A percentile compares a stretch with the other conserved stretches of the same genome.
These are phyloP conservation scores for Pyralis farinalis DNA, from an alignment of 2,888 invertebrate species.

Conservation along the genomic window DNA sequence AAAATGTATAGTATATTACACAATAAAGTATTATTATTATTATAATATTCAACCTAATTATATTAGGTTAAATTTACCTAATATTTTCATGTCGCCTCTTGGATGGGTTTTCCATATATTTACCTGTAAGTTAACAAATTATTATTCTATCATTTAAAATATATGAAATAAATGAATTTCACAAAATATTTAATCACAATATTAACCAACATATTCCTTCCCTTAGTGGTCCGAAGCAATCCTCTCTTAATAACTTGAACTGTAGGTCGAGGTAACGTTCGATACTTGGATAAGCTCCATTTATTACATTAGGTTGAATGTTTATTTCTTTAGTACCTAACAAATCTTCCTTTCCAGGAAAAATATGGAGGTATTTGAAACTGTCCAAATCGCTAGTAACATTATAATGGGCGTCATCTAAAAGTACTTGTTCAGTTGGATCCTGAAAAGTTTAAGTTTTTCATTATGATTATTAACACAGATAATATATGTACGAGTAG, in stretches of 20 bases:
- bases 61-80: too few relatives aligned
- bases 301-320: constrained; percentile 76
- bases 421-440: neutral
- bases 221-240: constrained; percentile 87
- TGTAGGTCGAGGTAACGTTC: constrained; percentile 91
- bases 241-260: constrained; percentile 88
- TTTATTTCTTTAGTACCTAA: constrained; percentile 61
- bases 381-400: constrained; percentile 22
- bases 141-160: too few relatives aligned
- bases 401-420: neutral
- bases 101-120: constrained; percentile 70
- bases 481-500: too few relatives aligned
- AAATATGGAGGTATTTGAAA: constrained; percentile 56
- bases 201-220: constrained; percentile 81
- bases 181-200: neutral
- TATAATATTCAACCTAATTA: too few relatives aligned
- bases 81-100: constrained; percentile 67
- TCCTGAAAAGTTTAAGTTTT: too few relatives aligned
- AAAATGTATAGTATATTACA: too few relatives aligned
- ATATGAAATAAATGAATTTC: too few relatives aligned
- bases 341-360: constrained; percentile 75
- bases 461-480: too few relatives aligned
- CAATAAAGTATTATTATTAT: too few relatives aligned
- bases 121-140: constrained; percentile 37
- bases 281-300: constrained; percentile 82